Conservation (phyloP, 2,113 vertebrate genomes). For the Spheniscus mendiculus region DNA sequence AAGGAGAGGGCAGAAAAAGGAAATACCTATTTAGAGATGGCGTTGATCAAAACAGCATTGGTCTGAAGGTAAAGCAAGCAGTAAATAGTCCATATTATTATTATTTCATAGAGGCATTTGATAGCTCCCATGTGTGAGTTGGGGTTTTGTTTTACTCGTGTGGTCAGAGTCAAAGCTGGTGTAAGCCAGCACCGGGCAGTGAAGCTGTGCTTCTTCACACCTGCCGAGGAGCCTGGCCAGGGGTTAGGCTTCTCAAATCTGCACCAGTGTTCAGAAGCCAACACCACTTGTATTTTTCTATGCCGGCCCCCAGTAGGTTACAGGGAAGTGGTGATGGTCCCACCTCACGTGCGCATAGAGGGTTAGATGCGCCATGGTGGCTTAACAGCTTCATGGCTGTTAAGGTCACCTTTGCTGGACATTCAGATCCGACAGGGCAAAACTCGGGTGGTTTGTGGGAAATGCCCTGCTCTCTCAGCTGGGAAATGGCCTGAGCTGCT, state of each 20-base stretch:
- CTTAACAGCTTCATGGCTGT: background rate
- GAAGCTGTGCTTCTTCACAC: background rate
- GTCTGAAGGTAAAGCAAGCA: background rate
- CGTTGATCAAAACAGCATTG: background rate
- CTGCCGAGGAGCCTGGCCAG: background rate
- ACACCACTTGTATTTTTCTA: accelerated
- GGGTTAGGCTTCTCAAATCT: background rate
- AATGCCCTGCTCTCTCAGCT: background rate
- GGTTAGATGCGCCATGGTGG: background rate
- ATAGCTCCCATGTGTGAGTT: background rate
- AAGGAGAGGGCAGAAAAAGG: background rate
- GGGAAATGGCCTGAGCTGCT: background rate
- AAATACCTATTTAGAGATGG: background rate
- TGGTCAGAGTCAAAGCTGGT: background rate
- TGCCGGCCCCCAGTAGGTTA: background rate
- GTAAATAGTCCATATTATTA: background rate
- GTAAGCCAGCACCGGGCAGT: background rate
- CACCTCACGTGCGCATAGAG: background rate
- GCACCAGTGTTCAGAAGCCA: background rate
- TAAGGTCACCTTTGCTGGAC: background rate
- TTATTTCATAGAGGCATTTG: background rate
- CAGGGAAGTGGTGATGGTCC: background rate
- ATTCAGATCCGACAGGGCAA: background rate
- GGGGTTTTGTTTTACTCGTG: background rate
- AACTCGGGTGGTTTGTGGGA: accelerated